phyloP scores from a whole-genome alignment of 1,140 invertebrate species.

The Drosophila micromelanica region DNA sequence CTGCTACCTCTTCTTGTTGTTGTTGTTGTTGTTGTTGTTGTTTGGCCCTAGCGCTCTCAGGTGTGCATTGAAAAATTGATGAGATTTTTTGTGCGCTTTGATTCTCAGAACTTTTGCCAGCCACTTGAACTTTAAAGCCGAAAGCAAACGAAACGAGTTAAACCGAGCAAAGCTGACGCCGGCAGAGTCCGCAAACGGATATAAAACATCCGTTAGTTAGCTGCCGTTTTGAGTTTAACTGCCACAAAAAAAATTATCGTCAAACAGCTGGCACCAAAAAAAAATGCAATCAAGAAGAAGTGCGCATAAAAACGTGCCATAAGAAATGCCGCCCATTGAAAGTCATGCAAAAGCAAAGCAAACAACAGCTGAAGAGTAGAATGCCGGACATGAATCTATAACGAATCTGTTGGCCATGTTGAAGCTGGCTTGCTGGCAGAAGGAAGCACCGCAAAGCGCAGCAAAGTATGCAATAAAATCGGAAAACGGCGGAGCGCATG shows the following conservation, averaged over 20 bases:
- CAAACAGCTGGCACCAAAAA: conserved; percentile 21
- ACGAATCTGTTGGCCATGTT: conserved; percentile 63
- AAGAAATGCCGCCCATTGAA: conserved; percentile 44
- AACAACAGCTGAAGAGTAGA: background rate
- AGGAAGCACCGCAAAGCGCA: conserved; percentile 18
- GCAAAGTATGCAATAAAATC: conserved; percentile 59
- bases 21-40: conserved; percentile 15
- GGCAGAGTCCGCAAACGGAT: conserved; percentile 20
- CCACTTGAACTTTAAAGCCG: conserved; percentile 45
- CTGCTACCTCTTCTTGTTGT: conserved; percentile 11
- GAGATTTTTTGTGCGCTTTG: conserved; percentile 67
- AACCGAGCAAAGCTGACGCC: background rate
- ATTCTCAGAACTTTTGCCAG: conserved; percentile 12
- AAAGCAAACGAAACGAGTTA: conserved; percentile 11
- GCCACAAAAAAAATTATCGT: conserved; percentile 16
- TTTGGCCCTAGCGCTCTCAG: conserved; percentile 30
- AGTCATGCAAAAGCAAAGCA: conserved; percentile 26
- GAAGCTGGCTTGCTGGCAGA: conserved; percentile 46
- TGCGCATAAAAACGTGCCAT: too few relatives aligned
- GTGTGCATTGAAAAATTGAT: conserved; percentile 75
- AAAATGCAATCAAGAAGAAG: conserved; percentile 7
- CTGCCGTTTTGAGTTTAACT: conserved; percentile 5
- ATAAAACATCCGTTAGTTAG: conserved; percentile 19
- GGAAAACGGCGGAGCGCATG: conserved; percentile 17
- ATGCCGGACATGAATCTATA: conserved; percentile 63